Percentiles rank a stretch among this genome's conserved stretches.
Evolutionary conservation across 2,888 invertebrate species (phyloP).

Genomic region (Caenorhabditis sp.): DNA sequence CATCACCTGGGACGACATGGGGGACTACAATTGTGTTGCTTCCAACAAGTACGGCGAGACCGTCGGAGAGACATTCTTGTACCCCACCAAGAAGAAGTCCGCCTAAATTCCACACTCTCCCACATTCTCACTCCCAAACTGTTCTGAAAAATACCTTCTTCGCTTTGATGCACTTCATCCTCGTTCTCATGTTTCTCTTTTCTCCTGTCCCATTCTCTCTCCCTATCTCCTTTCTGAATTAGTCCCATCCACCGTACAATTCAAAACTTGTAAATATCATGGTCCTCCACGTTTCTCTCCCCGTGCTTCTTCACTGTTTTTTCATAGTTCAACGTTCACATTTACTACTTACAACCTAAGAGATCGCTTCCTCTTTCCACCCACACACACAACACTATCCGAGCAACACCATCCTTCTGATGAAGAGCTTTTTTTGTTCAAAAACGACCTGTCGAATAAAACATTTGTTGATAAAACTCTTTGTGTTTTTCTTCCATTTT

Average conservation of each 20-base stretch:
- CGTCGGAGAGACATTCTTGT: conserved; percentile 63
- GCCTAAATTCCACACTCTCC: not conserved
- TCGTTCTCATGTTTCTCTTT: not conserved
- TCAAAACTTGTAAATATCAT: not conserved
- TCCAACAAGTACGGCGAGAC: conserved; percentile 70
- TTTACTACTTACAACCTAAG: too few species aligned
- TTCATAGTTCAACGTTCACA: not conserved
- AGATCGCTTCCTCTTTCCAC: too few species aligned
- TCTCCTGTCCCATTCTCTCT: not conserved
- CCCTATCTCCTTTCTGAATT: not conserved
- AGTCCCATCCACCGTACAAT: too few species aligned
- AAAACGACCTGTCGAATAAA: not conserved
- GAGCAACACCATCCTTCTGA: too few species aligned
- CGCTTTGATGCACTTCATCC: not conserved
- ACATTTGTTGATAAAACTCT: not conserved
- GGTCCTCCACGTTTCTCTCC: not conserved
- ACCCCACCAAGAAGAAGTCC: conserved; percentile 49
- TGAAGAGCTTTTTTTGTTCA: not conserved
- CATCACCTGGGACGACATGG: conserved; percentile 13
- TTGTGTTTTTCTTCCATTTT: not conserved
- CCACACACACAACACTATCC: too few species aligned
- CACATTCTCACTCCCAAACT: not conserved
- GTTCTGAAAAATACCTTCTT: too few species aligned
- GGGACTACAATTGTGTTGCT: conserved; percentile 84
- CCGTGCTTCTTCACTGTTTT: not conserved